Evolutionary conservation across 2,888 invertebrate genomes (phyloP), one percentile per base, ranked within the genome.

Genomic region (Drosophila flavopinicola): DNA sequence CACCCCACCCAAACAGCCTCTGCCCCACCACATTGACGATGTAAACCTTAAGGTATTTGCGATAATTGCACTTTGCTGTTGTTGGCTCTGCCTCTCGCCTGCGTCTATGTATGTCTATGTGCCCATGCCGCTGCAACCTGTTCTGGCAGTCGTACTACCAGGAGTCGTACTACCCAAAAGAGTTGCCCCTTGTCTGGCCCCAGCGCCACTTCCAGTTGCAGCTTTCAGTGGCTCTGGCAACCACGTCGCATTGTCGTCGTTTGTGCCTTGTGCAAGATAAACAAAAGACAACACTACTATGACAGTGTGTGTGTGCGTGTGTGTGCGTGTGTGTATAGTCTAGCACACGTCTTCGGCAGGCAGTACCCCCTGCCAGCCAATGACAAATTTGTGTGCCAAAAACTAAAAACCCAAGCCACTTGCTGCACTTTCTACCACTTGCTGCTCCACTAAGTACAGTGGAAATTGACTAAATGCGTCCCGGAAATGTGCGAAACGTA

Each of bases 21-120:
- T 15, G 1, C 27, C 24, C 20, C 20, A 25, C 39, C 41, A 59
- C 71, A 69, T 69, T 49, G 88, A 73, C 87, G 85, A 87, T 78
- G 82, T 75, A 87, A 83, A 83, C 88, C 88, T 88, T 80, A 83
- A 87, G 88, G 86, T 87, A 88, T 86, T 86, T 87, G 88, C 88
- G 85, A 86, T 86, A 88, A 86, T 86, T 86, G 86, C 86, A 88
- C 86, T 85, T 87, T 78, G 87, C 86, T 87, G 82, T 84, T 86
- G 82, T 71, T 75, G 65, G 42, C 51, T 30, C 35, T 25, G 54
- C 13, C 37, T 35, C 1, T 9, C n/a, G n/a, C 25, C 7, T 33
- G 9, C 10, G 15, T 33, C 13, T 33, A 15, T 35, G 38, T n/a
- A n/a, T 29, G 38, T 38, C 10, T 32, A 30, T n/a, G 29, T 25